Percentiles rank a stretch among this genome's conserved stretches.
Conservation (phyloP, 2,113 vertebrate genomes). For the Pteropus alecto region DNA sequence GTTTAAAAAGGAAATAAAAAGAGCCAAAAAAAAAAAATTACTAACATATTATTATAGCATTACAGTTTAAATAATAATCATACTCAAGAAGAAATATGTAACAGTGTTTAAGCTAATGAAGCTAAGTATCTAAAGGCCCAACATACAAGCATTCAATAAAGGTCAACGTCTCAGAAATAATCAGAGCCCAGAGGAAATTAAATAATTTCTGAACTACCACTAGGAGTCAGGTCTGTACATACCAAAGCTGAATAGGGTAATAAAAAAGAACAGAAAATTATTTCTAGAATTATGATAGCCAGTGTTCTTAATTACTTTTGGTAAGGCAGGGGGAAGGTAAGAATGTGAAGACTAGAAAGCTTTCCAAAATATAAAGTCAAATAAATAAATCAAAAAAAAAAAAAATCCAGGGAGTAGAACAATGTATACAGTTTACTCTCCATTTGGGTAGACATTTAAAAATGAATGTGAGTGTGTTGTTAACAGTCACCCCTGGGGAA, state of each 20-base stretch:
- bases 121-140: background rate
- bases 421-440: background rate
- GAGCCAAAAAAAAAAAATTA: background rate
- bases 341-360: background rate
- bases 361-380: background rate
- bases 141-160: background rate
- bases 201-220: background rate
- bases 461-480: background rate
- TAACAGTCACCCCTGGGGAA: background rate
- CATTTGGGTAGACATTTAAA: background rate
- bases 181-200: background rate
- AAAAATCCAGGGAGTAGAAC: background rate
- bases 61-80: background rate
- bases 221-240: constrained; percentile 62
- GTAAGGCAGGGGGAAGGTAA: fast-evolving
- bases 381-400: background rate
- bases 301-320: background rate
- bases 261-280: background rate
- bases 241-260: background rate
- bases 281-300: background rate
- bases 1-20: background rate
- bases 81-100: background rate
- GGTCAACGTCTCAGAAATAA: background rate
- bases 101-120: background rate
- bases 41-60: background rate